phyloP scores from a whole-genome alignment of 1,140 invertebrate species.

The Augochlora pura region DNA sequence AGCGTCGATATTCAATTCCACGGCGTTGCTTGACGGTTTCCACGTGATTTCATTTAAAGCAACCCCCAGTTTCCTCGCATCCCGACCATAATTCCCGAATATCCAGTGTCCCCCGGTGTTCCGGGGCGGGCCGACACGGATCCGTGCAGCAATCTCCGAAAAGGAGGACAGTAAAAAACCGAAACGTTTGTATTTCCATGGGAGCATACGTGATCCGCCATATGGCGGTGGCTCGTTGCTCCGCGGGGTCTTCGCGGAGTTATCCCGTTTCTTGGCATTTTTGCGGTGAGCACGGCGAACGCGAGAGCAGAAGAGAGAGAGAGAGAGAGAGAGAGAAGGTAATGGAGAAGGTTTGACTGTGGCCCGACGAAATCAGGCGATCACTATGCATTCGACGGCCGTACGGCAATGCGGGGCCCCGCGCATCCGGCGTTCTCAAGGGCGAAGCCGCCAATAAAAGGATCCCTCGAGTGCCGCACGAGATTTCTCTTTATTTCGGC shows the following conservation, averaged over 20 bases:
- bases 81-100: neutral
- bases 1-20: neutral
- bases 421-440: neutral
- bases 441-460: constrained; percentile 46
- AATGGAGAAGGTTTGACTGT: constrained; percentile 42
- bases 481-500: constrained; percentile 61
- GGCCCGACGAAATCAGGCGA: constrained; percentile 60
- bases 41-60: neutral
- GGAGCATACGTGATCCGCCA: constrained; percentile 33
- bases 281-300: neutral
- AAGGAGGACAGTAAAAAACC: constrained; percentile 9
- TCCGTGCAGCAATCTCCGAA: constrained; percentile 14
- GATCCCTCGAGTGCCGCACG: constrained; percentile 22
- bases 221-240: constrained; percentile 33
- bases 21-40: neutral
- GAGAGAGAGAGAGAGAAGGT: constrained; percentile 20
- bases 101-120: neutral
- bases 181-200: constrained; percentile 22
- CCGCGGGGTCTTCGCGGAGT: neutral
- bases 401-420: constrained; percentile 12
- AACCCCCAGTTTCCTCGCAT: neutral
- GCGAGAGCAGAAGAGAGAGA: too few species aligned
- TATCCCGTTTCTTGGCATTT: constrained; percentile 32
- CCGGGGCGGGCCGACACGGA: neutral
- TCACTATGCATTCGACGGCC: constrained; percentile 64